These are phyloP conservation scores for Cossypha niveicapilla DNA, from an alignment of 2,797 vertebrate genomes.

Conservation along the genomic window DNA sequence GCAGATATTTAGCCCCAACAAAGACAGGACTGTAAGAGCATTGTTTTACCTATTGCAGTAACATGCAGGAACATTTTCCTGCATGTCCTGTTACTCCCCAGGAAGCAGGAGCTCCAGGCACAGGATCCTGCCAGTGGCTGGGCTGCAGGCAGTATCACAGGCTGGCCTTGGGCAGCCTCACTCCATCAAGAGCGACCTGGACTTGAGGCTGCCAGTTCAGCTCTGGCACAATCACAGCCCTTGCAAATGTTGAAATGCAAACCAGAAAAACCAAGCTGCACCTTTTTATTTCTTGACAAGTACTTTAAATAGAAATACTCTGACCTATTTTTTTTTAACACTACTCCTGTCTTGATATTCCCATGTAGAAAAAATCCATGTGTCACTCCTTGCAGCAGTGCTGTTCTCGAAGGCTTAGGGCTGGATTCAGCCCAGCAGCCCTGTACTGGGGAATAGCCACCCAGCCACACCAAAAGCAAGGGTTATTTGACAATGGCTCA, in stretches of 20 bases:
- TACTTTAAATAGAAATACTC: conserved; percentile 24
- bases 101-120: not conserved
- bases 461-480: not conserved
- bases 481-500: not conserved
- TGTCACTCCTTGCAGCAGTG: not conserved
- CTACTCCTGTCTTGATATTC: not conserved
- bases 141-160: not conserved
- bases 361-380: not conserved
- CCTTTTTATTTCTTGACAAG: not conserved
- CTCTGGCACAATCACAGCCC: not conserved
- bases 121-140: accelerated
- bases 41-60: not conserved
- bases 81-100: accelerated
- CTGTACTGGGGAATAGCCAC: not conserved
- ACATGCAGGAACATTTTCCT: not conserved
- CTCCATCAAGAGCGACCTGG: not conserved
- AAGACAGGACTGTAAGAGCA: conserved; percentile 12
- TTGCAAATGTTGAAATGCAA: not conserved
- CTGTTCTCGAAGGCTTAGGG: not conserved
- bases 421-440: conserved; percentile 1
- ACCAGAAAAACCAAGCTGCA: not conserved
- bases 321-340: not conserved
- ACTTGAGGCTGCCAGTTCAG: not conserved
- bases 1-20: conserved; percentile 47
- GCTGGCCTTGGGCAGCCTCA: not conserved